Evolutionary conservation across 2,888 invertebrate species (phyloP).

Genomic region (Theristus sp.): DNA sequence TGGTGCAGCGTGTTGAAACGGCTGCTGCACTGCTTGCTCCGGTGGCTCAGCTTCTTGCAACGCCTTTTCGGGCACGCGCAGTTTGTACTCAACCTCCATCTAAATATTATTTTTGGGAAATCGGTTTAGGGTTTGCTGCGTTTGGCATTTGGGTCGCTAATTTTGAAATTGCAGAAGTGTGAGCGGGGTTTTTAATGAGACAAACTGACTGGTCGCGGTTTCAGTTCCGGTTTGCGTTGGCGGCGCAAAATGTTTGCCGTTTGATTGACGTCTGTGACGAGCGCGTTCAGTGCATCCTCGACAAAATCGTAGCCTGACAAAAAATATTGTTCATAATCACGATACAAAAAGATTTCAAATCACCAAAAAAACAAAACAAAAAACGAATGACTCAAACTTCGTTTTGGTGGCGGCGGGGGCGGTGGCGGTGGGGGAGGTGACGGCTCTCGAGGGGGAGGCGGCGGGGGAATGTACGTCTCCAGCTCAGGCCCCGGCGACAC

Average conservation of each 20-base stretch:
- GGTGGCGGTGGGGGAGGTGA: neutral
- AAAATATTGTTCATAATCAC: neutral
- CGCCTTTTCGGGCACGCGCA: neutral
- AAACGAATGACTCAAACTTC: neutral
- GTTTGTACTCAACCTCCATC: neutral
- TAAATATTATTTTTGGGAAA: neutral
- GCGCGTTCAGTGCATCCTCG: constrained; percentile 24
- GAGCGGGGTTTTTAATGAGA: too few species aligned
- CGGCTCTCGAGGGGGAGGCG: neutral
- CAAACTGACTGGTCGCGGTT: too few species aligned
- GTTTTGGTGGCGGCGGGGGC: neutral
- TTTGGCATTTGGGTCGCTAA: neutral
- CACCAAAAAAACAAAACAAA: neutral
- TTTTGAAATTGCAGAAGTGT: too few species aligned
- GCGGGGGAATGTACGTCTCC: neutral
- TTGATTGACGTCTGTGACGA: constrained; percentile 28
- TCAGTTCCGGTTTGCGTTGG: neutral
- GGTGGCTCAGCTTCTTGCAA: neutral
- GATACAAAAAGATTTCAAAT: neutral
- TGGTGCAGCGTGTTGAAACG: too few species aligned
- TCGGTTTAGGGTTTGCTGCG: neutral
- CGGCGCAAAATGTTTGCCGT: constrained; percentile 22
- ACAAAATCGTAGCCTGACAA: constrained; percentile 9
- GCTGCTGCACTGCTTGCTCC: too few species aligned
- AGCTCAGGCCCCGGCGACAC: neutral